These are phyloP conservation scores for Caerostris extrusa DNA, from an alignment of 1,140 invertebrate genomes.

Conservation along the genomic window DNA sequence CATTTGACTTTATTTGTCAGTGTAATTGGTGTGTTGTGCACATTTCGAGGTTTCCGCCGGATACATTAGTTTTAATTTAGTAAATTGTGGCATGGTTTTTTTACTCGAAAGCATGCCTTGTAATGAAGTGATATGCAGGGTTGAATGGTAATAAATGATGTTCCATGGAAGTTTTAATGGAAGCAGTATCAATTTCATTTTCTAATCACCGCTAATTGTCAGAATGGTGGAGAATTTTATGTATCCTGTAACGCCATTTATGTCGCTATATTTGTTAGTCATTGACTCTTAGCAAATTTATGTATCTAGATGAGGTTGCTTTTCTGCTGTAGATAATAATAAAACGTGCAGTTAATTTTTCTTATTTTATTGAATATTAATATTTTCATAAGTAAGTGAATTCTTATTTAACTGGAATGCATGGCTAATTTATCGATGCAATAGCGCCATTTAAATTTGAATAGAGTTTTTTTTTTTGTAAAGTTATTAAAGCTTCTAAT, in stretches of 20 bases:
- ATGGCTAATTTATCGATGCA: too few species aligned
- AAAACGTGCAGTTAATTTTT: too few species aligned
- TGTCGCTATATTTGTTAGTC: background rate
- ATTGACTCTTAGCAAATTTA: background rate
- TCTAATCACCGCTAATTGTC: background rate
- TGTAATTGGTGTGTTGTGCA: slow-evolving; percentile 36
- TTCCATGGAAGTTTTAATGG: background rate
- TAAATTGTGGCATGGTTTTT: slow-evolving; percentile 53
- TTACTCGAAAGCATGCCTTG: background rate
- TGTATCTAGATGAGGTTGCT: background rate
- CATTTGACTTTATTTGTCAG: slow-evolving; percentile 65
- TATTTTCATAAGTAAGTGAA: too few species aligned
- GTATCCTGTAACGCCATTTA: background rate
- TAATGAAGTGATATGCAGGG: background rate
- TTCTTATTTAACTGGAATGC: too few species aligned
- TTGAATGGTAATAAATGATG: background rate
- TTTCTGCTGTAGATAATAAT: background rate
- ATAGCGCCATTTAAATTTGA: too few species aligned
- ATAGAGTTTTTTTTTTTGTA: too few species aligned
- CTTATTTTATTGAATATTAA: too few species aligned
- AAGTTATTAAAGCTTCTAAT: too few species aligned
- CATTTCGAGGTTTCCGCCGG: slow-evolving; percentile 29
- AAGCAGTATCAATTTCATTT: background rate
- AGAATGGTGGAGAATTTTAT: background rate
- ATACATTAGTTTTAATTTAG: slow-evolving; percentile 72